Percentiles rank a stretch among this genome's conserved stretches.
Evolutionary conservation across 2,113 vertebrate species (phyloP).

Genomic region (Muntiacus muntjak): DNA sequence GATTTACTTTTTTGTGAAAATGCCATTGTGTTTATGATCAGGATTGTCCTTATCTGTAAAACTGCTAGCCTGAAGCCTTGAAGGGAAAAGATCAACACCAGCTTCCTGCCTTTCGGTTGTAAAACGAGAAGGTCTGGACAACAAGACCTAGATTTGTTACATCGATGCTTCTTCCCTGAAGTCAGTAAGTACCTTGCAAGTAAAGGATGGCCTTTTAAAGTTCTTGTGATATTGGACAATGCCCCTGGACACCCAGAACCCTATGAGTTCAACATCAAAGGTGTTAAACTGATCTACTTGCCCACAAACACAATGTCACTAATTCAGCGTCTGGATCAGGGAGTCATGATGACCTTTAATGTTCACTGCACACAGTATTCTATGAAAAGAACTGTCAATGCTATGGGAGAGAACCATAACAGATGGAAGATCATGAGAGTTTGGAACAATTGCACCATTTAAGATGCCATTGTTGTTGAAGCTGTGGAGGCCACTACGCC

Average conservation of each 20-base stretch:
- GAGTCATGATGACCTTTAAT: background rate
- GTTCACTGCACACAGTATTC: background rate
- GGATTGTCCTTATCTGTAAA: background rate
- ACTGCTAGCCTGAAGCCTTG: background rate
- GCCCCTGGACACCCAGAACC: background rate
- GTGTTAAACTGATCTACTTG: background rate
- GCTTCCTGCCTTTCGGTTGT: fast-evolving
- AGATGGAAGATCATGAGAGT: background rate
- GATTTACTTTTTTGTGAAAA: background rate
- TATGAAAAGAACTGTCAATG: background rate
- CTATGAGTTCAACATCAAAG: background rate
- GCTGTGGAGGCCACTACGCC: background rate
- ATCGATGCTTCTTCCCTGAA: background rate
- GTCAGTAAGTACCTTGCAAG: background rate
- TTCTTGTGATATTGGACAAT: background rate
- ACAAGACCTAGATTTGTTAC: background rate
- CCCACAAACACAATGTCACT: background rate
- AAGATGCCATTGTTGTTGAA: background rate
- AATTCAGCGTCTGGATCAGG: background rate
- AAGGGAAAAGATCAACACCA: background rate
- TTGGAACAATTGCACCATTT: background rate
- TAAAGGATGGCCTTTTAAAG: background rate
- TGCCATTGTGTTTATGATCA: background rate
- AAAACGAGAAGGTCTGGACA: background rate
- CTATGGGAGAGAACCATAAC: background rate